These are phyloP conservation scores for Falco biarmicus DNA, from an alignment of 2,797 vertebrate genomes.

Conservation along the genomic window DNA sequence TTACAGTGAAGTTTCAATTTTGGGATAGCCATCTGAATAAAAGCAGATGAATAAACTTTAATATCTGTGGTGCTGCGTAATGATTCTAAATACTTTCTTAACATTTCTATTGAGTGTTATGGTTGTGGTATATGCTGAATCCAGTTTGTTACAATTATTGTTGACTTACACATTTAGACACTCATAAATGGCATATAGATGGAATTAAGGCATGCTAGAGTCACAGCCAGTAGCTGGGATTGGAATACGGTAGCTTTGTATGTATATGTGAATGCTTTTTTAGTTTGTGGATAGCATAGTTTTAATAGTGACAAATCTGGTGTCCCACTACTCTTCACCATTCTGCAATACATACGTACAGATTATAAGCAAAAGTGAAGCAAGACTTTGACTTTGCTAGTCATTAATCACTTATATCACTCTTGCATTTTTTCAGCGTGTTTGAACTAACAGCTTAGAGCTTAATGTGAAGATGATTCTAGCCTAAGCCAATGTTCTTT, in stretches of 20 bases:
- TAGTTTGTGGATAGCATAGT: neutral
- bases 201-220: neutral
- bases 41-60: neutral
- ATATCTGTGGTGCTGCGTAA: neutral
- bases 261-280: neutral
- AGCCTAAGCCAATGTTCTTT: neutral
- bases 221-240: neutral
- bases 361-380: neutral
- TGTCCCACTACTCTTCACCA: neutral
- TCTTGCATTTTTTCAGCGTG: neutral
- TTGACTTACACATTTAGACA: neutral
- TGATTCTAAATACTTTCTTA: neutral
- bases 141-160: neutral
- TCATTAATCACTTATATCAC: neutral
- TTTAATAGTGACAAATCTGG: neutral
- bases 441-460: neutral
- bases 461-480: neutral
- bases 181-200: neutral
- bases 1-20: neutral
- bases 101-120: neutral
- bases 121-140: neutral
- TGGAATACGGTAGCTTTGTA: neutral
- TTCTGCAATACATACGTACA: neutral
- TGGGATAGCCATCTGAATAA: neutral
- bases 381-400: neutral